Evolutionary conservation across 2,888 invertebrate genomes (phyloP).

Genomic region (Platycheirus rosarum): DNA sequence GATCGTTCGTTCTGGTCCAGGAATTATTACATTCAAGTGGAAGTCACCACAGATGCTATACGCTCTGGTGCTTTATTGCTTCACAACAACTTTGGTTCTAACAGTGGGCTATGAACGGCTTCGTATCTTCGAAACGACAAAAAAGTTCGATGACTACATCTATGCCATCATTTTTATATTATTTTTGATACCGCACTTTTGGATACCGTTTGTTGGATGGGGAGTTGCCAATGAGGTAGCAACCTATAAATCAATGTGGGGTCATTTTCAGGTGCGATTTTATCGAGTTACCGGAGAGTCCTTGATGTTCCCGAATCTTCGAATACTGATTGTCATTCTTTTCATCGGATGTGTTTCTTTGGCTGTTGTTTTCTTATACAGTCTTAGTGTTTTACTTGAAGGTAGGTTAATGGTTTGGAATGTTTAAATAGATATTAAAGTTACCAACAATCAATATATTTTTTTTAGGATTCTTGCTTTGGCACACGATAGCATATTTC

Average conservation of each 20-base stretch:
- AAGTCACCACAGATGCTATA: slow-evolving; percentile 85
- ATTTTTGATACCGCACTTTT: slow-evolving; percentile 87
- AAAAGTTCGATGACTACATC: slow-evolving; percentile 87
- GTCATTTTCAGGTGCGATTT: slow-evolving; percentile 86
- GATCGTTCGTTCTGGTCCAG: slow-evolving; percentile 84
- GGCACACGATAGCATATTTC: slow-evolving; percentile 84
- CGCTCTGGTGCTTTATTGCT: slow-evolving; percentile 86
- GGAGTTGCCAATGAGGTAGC: slow-evolving; percentile 87
- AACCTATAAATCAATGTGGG: slow-evolving; percentile 88
- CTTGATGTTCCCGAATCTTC: slow-evolving; percentile 85
- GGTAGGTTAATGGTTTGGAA: slow-evolving; percentile 61
- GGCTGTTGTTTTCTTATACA: slow-evolving; percentile 85
- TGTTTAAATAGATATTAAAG: not conserved
- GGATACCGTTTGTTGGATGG: slow-evolving; percentile 88
- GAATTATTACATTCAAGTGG: slow-evolving; percentile 86
- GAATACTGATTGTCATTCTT: slow-evolving; percentile 85
- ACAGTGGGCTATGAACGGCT: slow-evolving; percentile 86
- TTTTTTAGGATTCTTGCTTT: slow-evolving; percentile 84
- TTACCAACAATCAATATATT: not conserved
- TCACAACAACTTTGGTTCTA: slow-evolving; percentile 84
- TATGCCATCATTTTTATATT: slow-evolving; percentile 87
- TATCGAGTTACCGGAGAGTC: slow-evolving; percentile 85
- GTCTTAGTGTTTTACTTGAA: slow-evolving; percentile 85
- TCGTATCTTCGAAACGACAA: slow-evolving; percentile 85
- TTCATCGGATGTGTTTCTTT: slow-evolving; percentile 86